phyloP scores from a whole-genome alignment of 1,140 invertebrate genomes.

The Sitophilus oryzae region DNA sequence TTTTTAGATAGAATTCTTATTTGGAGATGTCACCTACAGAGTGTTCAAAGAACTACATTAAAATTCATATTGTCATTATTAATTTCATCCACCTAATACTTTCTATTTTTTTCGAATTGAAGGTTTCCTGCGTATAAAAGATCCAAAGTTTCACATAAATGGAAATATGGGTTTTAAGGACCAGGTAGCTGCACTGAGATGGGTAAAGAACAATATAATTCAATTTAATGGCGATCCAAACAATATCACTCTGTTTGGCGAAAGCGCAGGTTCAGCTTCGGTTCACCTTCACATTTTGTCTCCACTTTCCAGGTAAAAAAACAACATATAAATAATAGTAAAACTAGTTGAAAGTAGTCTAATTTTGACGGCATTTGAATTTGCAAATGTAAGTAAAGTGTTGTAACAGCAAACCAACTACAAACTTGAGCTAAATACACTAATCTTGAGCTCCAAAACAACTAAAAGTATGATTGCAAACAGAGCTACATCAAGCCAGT shows the following conservation, averaged over 20 bases:
- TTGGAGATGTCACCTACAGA: too few species aligned
- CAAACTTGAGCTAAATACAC: too few species aligned
- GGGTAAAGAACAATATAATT: slow-evolving; percentile 51
- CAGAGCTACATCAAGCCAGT: too few species aligned
- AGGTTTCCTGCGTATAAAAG: slow-evolving; percentile 36
- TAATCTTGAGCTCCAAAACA: too few species aligned
- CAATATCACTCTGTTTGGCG: slow-evolving; percentile 47
- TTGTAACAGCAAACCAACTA: too few species aligned
- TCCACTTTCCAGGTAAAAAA: slow-evolving; percentile 5
- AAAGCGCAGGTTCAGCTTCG: slow-evolving; percentile 46
- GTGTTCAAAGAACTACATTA: too few species aligned
- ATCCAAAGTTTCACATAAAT: slow-evolving; percentile 41
- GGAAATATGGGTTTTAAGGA: slow-evolving; percentile 61
- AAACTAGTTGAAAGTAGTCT: too few species aligned
- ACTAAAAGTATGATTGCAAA: too few species aligned
- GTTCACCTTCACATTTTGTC: slow-evolving; percentile 31
- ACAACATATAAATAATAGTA: not conserved
- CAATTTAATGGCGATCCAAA: slow-evolving; percentile 47
- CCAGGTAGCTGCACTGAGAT: slow-evolving; percentile 51
- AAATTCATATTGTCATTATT: not conserved
- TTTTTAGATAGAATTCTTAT: too few species aligned
- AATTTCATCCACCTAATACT: not conserved
- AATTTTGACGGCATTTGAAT: too few species aligned
- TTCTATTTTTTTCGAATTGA: not conserved
- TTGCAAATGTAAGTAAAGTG: too few species aligned